Evolutionary conservation across 2,113 vertebrate species (phyloP).

Genomic region (Odobenus rosmarus): DNA sequence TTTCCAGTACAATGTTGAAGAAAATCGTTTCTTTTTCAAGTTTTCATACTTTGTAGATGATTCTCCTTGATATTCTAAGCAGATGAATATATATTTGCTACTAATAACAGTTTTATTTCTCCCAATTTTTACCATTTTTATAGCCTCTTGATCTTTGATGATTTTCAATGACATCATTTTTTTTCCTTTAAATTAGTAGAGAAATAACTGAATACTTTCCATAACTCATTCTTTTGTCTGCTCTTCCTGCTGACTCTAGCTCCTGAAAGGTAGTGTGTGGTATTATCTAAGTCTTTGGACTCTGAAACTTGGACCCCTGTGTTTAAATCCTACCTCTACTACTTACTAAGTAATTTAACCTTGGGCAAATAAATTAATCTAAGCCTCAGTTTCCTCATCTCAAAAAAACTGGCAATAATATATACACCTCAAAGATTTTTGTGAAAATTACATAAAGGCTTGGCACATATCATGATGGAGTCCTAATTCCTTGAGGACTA

Average conservation of each 20-base stretch:
- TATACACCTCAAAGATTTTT: not conserved
- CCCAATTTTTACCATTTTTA: not conserved
- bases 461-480: not conserved
- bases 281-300: not conserved
- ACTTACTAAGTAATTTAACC: not conserved
- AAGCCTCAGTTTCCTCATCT: not conserved
- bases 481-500: not conserved
- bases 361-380: not conserved
- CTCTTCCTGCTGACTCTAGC: not conserved
- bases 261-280: not conserved
- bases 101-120: not conserved
- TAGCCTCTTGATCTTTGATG: not conserved
- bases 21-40: not conserved
- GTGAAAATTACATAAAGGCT: not conserved
- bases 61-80: slow-evolving; percentile 13
- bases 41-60: slow-evolving; percentile 8
- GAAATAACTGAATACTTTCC: not conserved
- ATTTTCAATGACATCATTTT: not conserved
- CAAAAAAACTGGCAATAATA: not conserved
- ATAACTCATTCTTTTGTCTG: not conserved
- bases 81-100: slow-evolving; percentile 10
- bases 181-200: not conserved
- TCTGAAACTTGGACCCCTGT: not conserved
- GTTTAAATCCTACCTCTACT: not conserved
- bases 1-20: not conserved